Conservation (phyloP, 2,888 invertebrate genomes). For the Junonia oenone region DNA sequence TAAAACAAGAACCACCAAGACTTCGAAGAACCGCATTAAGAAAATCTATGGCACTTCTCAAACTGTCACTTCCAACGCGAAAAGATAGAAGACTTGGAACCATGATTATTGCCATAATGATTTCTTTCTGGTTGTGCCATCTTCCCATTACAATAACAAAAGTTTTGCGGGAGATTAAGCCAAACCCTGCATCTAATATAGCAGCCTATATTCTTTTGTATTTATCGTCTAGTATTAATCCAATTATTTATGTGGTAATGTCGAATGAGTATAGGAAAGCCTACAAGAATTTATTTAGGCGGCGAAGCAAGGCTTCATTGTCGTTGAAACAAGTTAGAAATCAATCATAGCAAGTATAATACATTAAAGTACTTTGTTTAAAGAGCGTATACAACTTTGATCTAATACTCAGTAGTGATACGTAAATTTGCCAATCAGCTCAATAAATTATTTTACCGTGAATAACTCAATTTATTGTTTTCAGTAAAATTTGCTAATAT, state of each 20-base stretch:
- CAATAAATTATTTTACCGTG: too few species aligned
- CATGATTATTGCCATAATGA: constrained; percentile 94
- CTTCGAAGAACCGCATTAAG: constrained; percentile 52
- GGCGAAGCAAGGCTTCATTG: constrained; percentile 47
- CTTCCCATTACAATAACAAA: constrained; percentile 94
- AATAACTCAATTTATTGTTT: too few species aligned
- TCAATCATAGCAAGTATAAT: constrained; percentile 8
- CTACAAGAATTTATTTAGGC: constrained; percentile 87
- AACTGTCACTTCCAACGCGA: constrained; percentile 84
- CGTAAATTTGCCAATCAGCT: too few species aligned
- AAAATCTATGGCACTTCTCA: constrained; percentile 51
- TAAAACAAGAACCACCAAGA: constrained; percentile 30
- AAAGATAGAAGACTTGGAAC: constrained; percentile 87
- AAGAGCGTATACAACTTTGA: neutral
- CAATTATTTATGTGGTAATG: constrained; percentile 95
- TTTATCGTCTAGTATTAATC: constrained; percentile 92
- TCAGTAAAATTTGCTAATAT: neutral
- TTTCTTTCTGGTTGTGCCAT: constrained; percentile 93
- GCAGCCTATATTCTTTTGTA: constrained; percentile 91
- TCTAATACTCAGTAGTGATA: constrained; percentile 13
- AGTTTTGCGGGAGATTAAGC: constrained; percentile 82
- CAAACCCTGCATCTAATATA: constrained; percentile 85
- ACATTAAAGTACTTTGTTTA: neutral
- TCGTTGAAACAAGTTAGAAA: constrained; percentile 25
- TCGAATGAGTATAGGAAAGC: constrained; percentile 94